Evolutionary conservation across 2,113 vertebrate species (phyloP).

Genomic region (Anhinga anhinga): DNA sequence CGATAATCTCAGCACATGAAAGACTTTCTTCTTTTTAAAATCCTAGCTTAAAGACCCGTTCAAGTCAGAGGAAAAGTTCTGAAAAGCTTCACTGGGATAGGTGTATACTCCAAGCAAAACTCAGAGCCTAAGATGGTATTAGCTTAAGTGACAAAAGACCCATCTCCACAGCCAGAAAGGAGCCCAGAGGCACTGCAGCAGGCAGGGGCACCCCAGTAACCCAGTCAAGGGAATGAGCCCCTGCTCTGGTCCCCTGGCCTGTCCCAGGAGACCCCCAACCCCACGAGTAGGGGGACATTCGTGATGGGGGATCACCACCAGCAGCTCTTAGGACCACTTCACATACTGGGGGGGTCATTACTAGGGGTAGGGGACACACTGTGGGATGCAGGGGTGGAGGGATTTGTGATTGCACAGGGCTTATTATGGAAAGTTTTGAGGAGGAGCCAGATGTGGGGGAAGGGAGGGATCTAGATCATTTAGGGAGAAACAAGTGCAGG

Average conservation of each 20-base stretch:
- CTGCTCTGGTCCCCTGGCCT: neutral
- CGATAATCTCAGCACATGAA: neutral
- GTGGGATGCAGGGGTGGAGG: neutral
- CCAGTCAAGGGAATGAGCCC: neutral
- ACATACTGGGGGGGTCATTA: fast-evolving
- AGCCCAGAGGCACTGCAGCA: neutral
- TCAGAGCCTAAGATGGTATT: neutral
- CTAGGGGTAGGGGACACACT: fast-evolving
- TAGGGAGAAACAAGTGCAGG: neutral
- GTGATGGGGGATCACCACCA: neutral
- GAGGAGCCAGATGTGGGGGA: neutral
- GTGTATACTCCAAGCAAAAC: neutral
- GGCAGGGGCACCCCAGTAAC: neutral
- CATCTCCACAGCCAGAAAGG: neutral
- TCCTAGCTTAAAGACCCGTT: neutral
- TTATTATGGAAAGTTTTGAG: neutral
- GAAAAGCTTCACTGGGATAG: neutral
- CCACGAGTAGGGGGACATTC: fast-evolving
- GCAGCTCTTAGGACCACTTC: neutral
- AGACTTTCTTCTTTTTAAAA: neutral
- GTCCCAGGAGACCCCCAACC: neutral
- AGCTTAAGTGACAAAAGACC: neutral
- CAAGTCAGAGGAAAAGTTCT: neutral
- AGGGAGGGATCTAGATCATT: neutral
- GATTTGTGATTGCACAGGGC: neutral